Conservation (phyloP, 1,140 invertebrate species). For the Heliconius himera region DNA sequence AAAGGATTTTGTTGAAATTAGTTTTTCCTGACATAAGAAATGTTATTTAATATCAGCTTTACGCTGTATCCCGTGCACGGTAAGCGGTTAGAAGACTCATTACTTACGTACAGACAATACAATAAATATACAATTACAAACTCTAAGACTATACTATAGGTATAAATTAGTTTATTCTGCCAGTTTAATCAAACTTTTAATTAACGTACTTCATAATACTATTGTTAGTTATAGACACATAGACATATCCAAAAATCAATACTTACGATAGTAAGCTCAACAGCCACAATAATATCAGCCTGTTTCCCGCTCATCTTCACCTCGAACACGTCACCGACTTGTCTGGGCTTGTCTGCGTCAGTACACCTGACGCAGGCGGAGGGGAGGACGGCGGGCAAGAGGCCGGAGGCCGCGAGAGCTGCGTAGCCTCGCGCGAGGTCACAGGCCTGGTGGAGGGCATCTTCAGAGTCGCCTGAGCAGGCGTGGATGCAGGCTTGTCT, state of each 20-base stretch:
- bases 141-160: no score
- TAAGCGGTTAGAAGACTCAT: no score
- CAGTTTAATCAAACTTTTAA: background rate
- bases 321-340: conserved; percentile 84
- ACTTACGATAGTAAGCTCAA: conserved; percentile 83
- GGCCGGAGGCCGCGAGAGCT: conserved; percentile 79
- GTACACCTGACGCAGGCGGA: conserved; percentile 84
- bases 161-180: no score
- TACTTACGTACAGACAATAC: no score
- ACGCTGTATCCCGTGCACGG: no score
- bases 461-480: conserved; percentile 60
- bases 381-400: conserved; percentile 83
- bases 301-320: conserved; percentile 86
- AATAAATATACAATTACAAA: no score
- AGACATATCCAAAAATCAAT: background rate
- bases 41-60: no score
- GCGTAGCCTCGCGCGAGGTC: conserved; percentile 83
- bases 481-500: conserved; percentile 86
- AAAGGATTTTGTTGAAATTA: background rate
- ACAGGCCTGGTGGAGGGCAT: conserved; percentile 81
- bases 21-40: no score
- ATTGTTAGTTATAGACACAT: background rate
- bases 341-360: conserved; percentile 78
- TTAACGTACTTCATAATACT: background rate
- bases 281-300: conserved; percentile 87